These are phyloP conservation scores for Ichneumoninae sp. DNA, from an alignment of 2,888 invertebrate genomes.

Conservation along the genomic window DNA sequence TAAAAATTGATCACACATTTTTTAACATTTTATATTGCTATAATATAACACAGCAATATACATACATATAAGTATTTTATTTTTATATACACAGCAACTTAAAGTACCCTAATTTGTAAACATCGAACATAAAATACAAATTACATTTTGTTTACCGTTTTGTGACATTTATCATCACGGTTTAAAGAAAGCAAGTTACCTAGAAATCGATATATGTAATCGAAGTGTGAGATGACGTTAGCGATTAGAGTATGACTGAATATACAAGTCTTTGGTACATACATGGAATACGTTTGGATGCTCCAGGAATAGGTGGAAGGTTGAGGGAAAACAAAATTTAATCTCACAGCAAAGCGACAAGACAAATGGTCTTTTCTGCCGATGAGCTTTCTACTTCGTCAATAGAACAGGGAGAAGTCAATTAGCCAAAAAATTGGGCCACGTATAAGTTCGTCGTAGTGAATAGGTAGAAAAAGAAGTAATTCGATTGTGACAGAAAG, in stretches of 20 bases:
- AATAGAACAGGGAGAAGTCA: slow-evolving; percentile 71
- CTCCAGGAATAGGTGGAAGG: slow-evolving; percentile 1
- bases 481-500: slow-evolving; percentile 82
- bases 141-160: neutral
- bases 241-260: neutral
- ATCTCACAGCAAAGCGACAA: slow-evolving; percentile 74
- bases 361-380: slow-evolving; percentile 75
- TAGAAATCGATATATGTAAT: neutral
- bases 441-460: slow-evolving; percentile 67
- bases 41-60: no score
- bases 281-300: neutral
- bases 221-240: neutral
- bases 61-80: neutral
- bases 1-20: slow-evolving; percentile 35
- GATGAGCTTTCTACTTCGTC: slow-evolving; percentile 46
- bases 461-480: slow-evolving; percentile 81
- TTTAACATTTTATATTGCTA: slow-evolving; percentile 35
- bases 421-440: slow-evolving; percentile 81
- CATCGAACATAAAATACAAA: neutral
- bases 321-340: slow-evolving; percentile 69
- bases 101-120: slow-evolving; percentile 15
- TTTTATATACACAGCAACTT: neutral
- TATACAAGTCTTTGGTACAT: neutral
- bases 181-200: neutral
- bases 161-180: neutral